These are phyloP conservation scores for Sarcoramphus papa DNA, from an alignment of 2,797 vertebrate species.

Conservation along the genomic window DNA sequence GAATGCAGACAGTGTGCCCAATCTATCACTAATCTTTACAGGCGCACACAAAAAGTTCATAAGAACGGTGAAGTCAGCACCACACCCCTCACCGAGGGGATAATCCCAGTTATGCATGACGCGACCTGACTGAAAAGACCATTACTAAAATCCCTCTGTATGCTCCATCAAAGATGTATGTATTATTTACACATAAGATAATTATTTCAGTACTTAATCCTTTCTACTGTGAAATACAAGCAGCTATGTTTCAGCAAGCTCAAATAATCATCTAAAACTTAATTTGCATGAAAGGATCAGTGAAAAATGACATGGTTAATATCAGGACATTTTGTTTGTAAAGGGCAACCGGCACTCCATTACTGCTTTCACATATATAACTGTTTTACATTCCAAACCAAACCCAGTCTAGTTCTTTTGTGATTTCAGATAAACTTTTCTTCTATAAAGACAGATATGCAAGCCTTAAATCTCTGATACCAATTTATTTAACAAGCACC, in stretches of 20 bases:
- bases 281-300: not conserved
- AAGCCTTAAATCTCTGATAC: not conserved
- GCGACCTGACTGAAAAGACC: not conserved
- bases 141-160: not conserved
- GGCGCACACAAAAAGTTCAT: not conserved
- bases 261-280: not conserved
- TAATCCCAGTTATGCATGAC: not conserved
- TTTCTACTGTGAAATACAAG: not conserved
- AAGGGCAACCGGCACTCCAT: not conserved
- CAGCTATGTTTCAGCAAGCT: constrained; percentile 10
- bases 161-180: not conserved
- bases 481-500: not conserved
- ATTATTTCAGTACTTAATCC: constrained; percentile 30
- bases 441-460: not conserved
- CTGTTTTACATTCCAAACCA: not conserved
- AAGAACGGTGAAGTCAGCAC: not conserved
- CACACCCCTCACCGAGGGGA: not conserved
- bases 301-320: constrained; percentile 28
- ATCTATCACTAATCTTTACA: not conserved
- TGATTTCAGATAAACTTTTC: not conserved
- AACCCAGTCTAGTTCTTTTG: not conserved
- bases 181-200: not conserved
- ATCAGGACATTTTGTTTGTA: constrained; percentile 11
- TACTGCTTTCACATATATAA: not conserved
- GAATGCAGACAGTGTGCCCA: not conserved